A percentile compares a stretch with the other conserved stretches of the same genome.
phyloP scores from a whole-genome alignment of 1,140 invertebrate genomes.

The Phocides pigmalion region DNA sequence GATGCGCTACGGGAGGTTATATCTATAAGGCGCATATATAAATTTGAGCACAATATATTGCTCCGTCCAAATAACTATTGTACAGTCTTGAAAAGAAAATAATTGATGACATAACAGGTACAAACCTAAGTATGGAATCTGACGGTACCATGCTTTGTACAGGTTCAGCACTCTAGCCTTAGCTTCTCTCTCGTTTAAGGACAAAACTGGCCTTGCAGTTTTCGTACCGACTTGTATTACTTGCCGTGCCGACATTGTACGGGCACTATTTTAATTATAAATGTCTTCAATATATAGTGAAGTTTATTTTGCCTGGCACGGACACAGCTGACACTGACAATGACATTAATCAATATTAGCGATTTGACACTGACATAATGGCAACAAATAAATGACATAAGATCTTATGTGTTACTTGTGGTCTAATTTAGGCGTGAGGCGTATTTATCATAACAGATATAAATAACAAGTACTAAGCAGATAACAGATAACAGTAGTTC shows the following conservation, averaged over 20 bases:
- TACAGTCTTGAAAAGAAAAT: constrained; percentile 27
- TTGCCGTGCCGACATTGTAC: constrained; percentile 81
- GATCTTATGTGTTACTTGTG: too few species aligned
- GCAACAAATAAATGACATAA: too few species aligned
- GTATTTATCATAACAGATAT: too few species aligned
- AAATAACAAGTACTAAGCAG: too few species aligned
- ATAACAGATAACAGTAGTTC: too few species aligned
- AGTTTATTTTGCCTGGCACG: neutral
- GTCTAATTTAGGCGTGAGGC: too few species aligned
- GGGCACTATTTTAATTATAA: constrained; percentile 18
- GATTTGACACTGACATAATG: too few species aligned
- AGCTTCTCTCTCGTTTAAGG: constrained; percentile 90
- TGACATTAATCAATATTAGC: neutral
- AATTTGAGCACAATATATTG: neutral
- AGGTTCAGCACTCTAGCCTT: constrained; percentile 92
- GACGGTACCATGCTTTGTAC: constrained; percentile 96
- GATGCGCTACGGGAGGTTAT: too few species aligned
- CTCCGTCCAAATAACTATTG: neutral
- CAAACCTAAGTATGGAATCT: constrained; percentile 90
- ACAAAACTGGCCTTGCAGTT: constrained; percentile 94
- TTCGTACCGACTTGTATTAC: constrained; percentile 85
- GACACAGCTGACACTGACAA: neutral
- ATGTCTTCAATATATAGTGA: neutral
- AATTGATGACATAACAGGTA: constrained; percentile 77
- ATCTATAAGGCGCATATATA: too few species aligned